A percentile compares a stretch with the other conserved stretches of the same genome.
Evolutionary conservation across 2,888 invertebrate genomes (phyloP).

Genomic region (Megamerina dolium): DNA sequence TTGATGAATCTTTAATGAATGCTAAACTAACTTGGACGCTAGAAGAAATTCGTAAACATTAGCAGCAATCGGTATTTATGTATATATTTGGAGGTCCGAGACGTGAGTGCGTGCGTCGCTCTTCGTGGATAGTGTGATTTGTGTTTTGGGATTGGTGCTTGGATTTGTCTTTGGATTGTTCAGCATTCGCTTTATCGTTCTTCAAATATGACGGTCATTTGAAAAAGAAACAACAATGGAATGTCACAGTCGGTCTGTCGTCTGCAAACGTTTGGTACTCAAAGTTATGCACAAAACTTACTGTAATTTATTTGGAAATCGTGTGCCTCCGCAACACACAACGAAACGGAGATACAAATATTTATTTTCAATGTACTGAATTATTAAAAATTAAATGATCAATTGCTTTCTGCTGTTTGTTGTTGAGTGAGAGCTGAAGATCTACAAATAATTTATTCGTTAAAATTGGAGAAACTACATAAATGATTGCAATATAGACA

Average conservation of each 20-base stretch:
- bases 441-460: too few relatives aligned
- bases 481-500: too few relatives aligned
- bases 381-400: too few relatives aligned
- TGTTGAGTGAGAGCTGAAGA: too few relatives aligned
- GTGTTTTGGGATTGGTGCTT: conserved; percentile 11
- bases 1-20: conserved; percentile 42
- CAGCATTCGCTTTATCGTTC: not conserved
- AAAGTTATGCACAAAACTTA: conserved; percentile 37
- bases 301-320: conserved; percentile 42
- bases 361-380: too few relatives aligned
- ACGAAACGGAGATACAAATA: too few relatives aligned
- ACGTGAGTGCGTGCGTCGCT: conserved; percentile 8
- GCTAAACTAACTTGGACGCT: conserved; percentile 20
- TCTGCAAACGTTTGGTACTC: conserved; percentile 19
- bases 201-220: not conserved
- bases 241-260: not conserved
- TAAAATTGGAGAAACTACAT: too few relatives aligned
- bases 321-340: too few relatives aligned
- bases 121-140: not conserved
- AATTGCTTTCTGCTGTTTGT: too few relatives aligned
- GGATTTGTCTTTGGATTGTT: not conserved
- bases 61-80: conserved; percentile 20
- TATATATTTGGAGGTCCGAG: conserved; percentile 40
- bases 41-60: conserved; percentile 20
- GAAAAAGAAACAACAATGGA: not conserved